Conservation (phyloP, 2,797 vertebrate species). For the Schizothorax lantsangensis region DNA sequence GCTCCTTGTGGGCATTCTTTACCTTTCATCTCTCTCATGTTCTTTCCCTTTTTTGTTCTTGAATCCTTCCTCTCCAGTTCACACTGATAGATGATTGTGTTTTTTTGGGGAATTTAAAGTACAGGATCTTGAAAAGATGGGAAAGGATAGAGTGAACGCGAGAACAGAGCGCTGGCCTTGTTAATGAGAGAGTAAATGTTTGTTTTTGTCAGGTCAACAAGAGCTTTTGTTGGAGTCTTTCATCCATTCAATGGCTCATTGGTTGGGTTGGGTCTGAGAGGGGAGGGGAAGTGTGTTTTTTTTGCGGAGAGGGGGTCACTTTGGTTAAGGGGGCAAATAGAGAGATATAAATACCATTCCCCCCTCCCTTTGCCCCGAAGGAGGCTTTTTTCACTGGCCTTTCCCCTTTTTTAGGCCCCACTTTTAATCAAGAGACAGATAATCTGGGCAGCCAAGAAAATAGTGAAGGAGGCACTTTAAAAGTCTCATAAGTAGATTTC, state of each 20-base stretch:
- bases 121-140: conserved; percentile 29
- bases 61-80: background rate
- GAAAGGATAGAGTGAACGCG: conserved; percentile 46
- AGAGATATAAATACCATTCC: conserved; percentile 54
- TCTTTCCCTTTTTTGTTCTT: background rate
- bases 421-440: conserved; percentile 17
- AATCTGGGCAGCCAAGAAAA: background rate
- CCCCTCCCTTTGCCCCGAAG: conserved; percentile 45
- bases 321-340: conserved; percentile 36
- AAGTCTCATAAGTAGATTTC: background rate
- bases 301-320: conserved; percentile 24
- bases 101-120: conserved; percentile 28
- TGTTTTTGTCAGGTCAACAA: conserved; percentile 66
- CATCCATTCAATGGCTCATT: conserved; percentile 58
- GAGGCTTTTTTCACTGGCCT: conserved; percentile 30
- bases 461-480: background rate
- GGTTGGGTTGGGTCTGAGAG: conserved; percentile 48
- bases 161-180: conserved; percentile 50
- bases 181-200: conserved; percentile 78
- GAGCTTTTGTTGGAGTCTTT: conserved; percentile 71
- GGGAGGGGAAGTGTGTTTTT: conserved; percentile 25
- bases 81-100: background rate
- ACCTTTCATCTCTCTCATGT: background rate
- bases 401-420: conserved; percentile 24
- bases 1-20: background rate